Conservation (phyloP, 2,888 invertebrate genomes). For the Brenthis ino region DNA sequence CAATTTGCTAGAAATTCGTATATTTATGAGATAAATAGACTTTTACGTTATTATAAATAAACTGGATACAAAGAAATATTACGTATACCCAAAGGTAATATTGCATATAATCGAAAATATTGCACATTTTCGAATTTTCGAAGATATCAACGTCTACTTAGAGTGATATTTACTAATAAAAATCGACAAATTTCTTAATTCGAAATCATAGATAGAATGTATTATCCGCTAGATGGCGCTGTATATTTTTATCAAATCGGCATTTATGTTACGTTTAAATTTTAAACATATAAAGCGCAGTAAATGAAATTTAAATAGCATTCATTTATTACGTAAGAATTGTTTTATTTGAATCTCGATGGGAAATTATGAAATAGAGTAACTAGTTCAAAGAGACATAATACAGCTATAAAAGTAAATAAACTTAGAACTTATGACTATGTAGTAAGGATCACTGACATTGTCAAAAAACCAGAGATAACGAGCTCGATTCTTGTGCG, state of each 20-base stretch:
- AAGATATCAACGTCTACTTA: slow-evolving; percentile 17
- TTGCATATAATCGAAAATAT: slow-evolving; percentile 34
- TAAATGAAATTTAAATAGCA: slow-evolving; percentile 1
- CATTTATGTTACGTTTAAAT: slow-evolving; percentile 1
- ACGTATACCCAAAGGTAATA: slow-evolving; percentile 26
- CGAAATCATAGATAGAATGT: slow-evolving; percentile 1
- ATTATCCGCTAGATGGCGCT: slow-evolving; percentile 28
- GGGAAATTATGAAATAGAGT: not conserved
- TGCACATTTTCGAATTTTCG: slow-evolving; percentile 34
- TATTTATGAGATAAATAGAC: slow-evolving; percentile 40
- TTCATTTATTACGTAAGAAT: slow-evolving; percentile 14
- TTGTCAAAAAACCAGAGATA: too few relatives aligned
- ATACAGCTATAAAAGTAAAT: not conserved
- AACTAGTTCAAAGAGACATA: too few relatives aligned
- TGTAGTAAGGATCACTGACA: too few relatives aligned
- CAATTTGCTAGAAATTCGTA: slow-evolving; percentile 50
- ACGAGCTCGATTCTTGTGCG: too few relatives aligned
- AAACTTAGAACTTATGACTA: too few relatives aligned
- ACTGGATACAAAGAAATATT: slow-evolving; percentile 25
- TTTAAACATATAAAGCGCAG: slow-evolving; percentile 19
- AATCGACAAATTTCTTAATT: slow-evolving; percentile 9
- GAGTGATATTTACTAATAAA: slow-evolving; percentile 2
- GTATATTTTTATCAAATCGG: not conserved
- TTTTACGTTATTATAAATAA: slow-evolving; percentile 9
- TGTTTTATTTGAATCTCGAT: not conserved